These are phyloP conservation scores for Musca domestica DNA, from an alignment of 1,140 invertebrate genomes.

Conservation along the genomic window DNA sequence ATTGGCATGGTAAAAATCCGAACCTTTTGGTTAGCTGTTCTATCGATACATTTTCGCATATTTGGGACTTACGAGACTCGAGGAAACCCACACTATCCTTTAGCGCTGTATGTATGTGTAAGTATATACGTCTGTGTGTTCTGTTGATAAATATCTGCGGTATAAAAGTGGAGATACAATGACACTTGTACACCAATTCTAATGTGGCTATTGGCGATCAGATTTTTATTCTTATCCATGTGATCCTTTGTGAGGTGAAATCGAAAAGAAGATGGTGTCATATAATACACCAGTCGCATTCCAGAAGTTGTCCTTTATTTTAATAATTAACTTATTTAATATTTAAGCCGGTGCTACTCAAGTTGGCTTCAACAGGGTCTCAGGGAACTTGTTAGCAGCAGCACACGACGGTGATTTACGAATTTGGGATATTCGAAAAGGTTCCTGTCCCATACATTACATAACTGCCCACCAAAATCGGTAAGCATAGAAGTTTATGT, in stretches of 20 bases:
- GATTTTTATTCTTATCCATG: too few relatives aligned
- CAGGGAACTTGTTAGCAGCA: constrained; percentile 81
- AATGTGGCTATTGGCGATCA: background rate
- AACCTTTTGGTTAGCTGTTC: constrained; percentile 89
- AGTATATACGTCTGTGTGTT: constrained; percentile 9
- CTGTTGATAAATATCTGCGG: too few relatives aligned
- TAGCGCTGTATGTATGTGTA: constrained; percentile 66
- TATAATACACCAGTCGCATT: too few relatives aligned
- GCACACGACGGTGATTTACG: constrained; percentile 93
- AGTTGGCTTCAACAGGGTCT: constrained; percentile 89
- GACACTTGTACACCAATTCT: background rate
- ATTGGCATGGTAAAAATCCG: constrained; percentile 89
- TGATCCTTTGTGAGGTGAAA: too few relatives aligned
- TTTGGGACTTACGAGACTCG: constrained; percentile 89
- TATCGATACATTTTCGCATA: constrained; percentile 88
- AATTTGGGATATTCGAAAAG: constrained; percentile 92
- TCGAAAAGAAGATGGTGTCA: too few relatives aligned
- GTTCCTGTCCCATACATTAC: constrained; percentile 82
- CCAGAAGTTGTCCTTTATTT: too few relatives aligned
- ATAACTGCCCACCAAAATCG: constrained; percentile 88
- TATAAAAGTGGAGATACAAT: too few relatives aligned
- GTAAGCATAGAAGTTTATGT: constrained; percentile 16
- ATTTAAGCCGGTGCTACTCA: constrained; percentile 81
- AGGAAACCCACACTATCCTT: constrained; percentile 77
- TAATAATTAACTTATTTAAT: too few relatives aligned